Base-by-base conservation (phyloP, 2,888 invertebrate genomes). In the Nemotelus pantherinus region DNA sequence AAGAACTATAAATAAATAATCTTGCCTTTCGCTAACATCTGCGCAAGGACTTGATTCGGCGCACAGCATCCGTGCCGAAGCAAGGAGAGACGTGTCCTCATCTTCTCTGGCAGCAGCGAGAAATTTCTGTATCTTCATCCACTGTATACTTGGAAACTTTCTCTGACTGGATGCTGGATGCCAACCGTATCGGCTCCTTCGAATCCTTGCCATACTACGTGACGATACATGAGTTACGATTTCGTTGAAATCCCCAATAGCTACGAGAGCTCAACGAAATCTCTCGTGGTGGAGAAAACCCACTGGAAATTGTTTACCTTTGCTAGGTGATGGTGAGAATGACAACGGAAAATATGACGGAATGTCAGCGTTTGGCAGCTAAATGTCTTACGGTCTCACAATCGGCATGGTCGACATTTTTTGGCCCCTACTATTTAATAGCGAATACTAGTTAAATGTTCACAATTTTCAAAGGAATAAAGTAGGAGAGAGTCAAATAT, bases 241-340 rank as follows among this genome's bases (percentile, higher is more conserved):
- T 25, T 25, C 25, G 25, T 25, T 25, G 25, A 25, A 25, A 25
- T 25, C 25, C 25, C 25, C 25, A 25, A 25, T 25, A 25, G 25
- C 25, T 25, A 25, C 25, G 25, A 25, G 25, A 25, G 25, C 25
- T 25, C 25, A 25, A 25, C 25, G 25, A 25, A 25, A 25, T 25
- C 25, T 25, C 25, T 25, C 25, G 25, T 25, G 25, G 41, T 60
- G 41, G 67, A 57, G 43, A 25, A 44, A 72, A 65, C 53, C 10
- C 64, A 64, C 48, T 75, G 77, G 80, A 80, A 80, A 76, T 80
- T 80, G 80, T 80, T 80, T 80, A 80, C 80, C 78, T 80, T 80
- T 80, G 67, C 53, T 50, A 47, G 71, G 47, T 63, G 43, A 41
- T 63, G 63, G 63, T 63, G 25, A 41, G 43, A 9, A 63, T 43